Percentiles rank a stretch among this genome's conserved stretches.
Conservation (phyloP, 2,113 vertebrate species). For the Micromys minutus region DNA sequence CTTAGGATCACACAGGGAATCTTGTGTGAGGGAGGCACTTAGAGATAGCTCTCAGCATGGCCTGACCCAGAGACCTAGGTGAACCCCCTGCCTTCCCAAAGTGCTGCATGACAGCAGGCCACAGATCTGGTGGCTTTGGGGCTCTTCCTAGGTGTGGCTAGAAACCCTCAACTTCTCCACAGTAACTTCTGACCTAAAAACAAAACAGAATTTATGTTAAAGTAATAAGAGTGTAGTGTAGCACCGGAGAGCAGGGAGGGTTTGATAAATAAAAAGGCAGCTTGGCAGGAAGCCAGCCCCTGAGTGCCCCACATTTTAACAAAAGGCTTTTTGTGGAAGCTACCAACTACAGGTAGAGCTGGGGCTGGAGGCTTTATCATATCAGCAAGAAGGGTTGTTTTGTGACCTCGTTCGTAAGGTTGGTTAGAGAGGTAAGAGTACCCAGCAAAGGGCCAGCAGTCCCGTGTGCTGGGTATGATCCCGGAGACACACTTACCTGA, state of each 20-base stretch:
- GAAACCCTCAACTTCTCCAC: slow-evolving; percentile 2
- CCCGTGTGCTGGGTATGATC: not conserved
- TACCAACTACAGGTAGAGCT: not conserved
- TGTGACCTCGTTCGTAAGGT: not conserved
- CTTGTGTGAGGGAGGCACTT: not conserved
- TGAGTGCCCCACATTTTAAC: slow-evolving; percentile 58
- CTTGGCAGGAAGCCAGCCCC: slow-evolving; percentile 38
- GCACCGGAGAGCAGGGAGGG: slow-evolving; percentile 49
- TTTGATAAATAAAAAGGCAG: slow-evolving; percentile 42
- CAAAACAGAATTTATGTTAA: not conserved
- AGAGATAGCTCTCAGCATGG: not conserved
- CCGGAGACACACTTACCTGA: not conserved
- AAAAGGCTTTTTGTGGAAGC: slow-evolving; percentile 62
- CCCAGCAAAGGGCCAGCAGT: not conserved
- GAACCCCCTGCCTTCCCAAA: not conserved
- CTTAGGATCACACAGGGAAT: not conserved
- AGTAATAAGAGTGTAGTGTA: slow-evolving; percentile 14
- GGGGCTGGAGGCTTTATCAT: not conserved
- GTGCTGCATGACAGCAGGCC: fast-evolving
- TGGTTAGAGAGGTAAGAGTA: not conserved
- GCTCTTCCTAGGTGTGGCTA: not conserved
- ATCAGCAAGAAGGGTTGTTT: slow-evolving; percentile 17
- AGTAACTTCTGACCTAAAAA: slow-evolving; percentile 32
- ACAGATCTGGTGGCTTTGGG: fast-evolving
- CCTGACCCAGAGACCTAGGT: not conserved